Evolutionary conservation across 2,113 vertebrate species (phyloP), one percentile per base, ranked within the genome.

Genomic region (Embiotoca jacksoni): DNA sequence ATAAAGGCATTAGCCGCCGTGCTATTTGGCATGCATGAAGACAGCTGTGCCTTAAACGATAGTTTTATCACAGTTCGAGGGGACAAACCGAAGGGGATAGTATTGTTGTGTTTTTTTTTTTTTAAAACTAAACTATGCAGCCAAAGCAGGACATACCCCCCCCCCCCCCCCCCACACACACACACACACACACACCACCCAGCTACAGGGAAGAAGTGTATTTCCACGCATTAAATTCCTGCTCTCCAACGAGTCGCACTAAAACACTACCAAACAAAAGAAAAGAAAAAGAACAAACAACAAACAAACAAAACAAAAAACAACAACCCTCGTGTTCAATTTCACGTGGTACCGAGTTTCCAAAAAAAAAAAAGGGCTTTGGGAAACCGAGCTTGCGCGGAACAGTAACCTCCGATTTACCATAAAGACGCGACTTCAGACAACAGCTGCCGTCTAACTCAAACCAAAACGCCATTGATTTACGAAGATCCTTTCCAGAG

Each of bases 231-330:
- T 23, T 23, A 23, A 23, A 23, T 23, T 23, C 23, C 23, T 23
- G 23, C 23, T 23, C 23, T 23, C 23, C 23, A 23, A 23, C 23
- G 23, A 23, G 23, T 23, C 23, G 23, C 23, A 23, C 23, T 23
- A 23, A 23, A 60, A 79, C 5, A 30, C n/a, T 5, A 1, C 9
- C 23, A 32, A 2, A 10, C 44, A 32, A 11, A 23, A 11, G 31
- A 11, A 31, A 70, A 56, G 81, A 70, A 64, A 86, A 87, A 93
- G 76, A 89, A 90, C 85, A 83, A 77, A 67, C 80, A 85, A 86
- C 69, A 77, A 78, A n/a, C n/a, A 82, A 70, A 6, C 15, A 64
- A 86, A 87, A 93, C 78, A 89, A 90, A 87, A 83, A 77, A 67
- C 80, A 85, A 86, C 69, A 77, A 78, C 2, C 54, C 61, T 66